Conservation (phyloP, 2,797 vertebrate species). For the Centropyge bicolor region DNA sequence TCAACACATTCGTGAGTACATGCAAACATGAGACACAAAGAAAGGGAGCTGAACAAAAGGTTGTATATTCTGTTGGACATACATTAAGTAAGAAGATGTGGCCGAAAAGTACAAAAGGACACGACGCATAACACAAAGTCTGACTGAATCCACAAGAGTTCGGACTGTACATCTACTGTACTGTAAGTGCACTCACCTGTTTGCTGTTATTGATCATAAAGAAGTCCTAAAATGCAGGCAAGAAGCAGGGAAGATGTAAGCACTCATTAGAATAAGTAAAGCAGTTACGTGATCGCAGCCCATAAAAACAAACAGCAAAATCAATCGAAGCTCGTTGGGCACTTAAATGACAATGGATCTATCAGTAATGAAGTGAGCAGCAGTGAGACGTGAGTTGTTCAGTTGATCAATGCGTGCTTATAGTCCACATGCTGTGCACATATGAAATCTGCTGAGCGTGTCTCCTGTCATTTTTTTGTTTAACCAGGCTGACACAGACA, state of each 20-base stretch:
- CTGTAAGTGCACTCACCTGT: slow-evolving; percentile 79
- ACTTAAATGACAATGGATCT: slow-evolving; percentile 30
- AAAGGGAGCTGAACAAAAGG: background rate
- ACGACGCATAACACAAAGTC: background rate
- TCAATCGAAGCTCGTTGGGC: slow-evolving; percentile 55
- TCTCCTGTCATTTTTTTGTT: slow-evolving; percentile 15
- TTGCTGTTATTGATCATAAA: slow-evolving; percentile 93
- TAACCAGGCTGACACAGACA: slow-evolving; percentile 9
- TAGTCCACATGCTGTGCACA: slow-evolving; percentile 66
- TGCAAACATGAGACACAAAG: slow-evolving; percentile 28
- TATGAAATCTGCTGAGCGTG: slow-evolving; percentile 4
- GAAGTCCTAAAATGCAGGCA: slow-evolving; percentile 98
- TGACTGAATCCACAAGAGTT: slow-evolving; percentile 10
- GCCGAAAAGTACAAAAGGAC: background rate
- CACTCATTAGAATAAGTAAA: slow-evolving; percentile 89
- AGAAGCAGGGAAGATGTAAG: slow-evolving; percentile 93
- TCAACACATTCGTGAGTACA: slow-evolving; percentile 22
- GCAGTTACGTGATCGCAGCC: slow-evolving; percentile 91
- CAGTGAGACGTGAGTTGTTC: slow-evolving; percentile 44
- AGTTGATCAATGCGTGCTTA: slow-evolving; percentile 45
- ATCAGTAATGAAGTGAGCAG: slow-evolving; percentile 61
- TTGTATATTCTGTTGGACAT: slow-evolving; percentile 3
- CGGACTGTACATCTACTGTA: slow-evolving; percentile 31
- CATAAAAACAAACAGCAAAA: slow-evolving; percentile 74
- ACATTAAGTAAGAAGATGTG: background rate